Percentiles rank a stretch among this genome's conserved stretches.
These are phyloP conservation scores for Scaptomyza polygonia DNA, from an alignment of 2,888 invertebrate species.

Conservation along the genomic window DNA sequence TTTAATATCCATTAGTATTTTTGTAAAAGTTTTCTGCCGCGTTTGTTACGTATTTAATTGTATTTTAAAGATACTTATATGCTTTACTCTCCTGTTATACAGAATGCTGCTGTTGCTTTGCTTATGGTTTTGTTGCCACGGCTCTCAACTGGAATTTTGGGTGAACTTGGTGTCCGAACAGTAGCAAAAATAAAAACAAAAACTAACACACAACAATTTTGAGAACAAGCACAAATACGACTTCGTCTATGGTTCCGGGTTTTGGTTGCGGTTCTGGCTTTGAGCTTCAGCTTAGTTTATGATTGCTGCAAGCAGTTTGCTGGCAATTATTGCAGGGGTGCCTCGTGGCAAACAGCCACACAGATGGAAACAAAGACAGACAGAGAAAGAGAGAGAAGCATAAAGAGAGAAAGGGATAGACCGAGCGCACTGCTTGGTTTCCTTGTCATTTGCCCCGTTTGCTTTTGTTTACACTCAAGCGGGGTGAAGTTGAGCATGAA, in stretches of 20 bases:
- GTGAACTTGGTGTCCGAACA: conserved; percentile 14
- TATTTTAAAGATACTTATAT: too few species aligned
- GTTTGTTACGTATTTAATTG: too few species aligned
- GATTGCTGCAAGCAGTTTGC: conserved; percentile 58
- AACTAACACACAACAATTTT: conserved; percentile 1
- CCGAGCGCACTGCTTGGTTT: conserved; percentile 42
- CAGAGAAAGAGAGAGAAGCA: neutral
- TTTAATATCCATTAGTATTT: too few species aligned
- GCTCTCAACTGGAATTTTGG: conserved; percentile 42
- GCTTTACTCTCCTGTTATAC: too few species aligned
- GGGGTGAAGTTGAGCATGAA: conserved; percentile 61
- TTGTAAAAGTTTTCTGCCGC: too few species aligned
- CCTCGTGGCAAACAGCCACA: neutral
- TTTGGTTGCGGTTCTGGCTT: conserved; percentile 26
- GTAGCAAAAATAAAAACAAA: conserved; percentile 8
- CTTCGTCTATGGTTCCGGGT: conserved; percentile 32
- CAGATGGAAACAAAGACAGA: neutral
- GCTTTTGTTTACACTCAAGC: conserved; percentile 47
- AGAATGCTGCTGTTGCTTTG: conserved; percentile 27
- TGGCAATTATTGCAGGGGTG: conserved; percentile 54
- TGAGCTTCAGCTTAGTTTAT: conserved; percentile 42
- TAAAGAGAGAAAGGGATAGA: neutral
- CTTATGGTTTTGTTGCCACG: conserved; percentile 38
- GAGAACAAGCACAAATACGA: conserved; percentile 8
- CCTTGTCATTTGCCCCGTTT: conserved; percentile 53